These are phyloP conservation scores for Coranthus polyacanthus DNA, from an alignment of 2,797 vertebrate species.

Conservation along the genomic window DNA sequence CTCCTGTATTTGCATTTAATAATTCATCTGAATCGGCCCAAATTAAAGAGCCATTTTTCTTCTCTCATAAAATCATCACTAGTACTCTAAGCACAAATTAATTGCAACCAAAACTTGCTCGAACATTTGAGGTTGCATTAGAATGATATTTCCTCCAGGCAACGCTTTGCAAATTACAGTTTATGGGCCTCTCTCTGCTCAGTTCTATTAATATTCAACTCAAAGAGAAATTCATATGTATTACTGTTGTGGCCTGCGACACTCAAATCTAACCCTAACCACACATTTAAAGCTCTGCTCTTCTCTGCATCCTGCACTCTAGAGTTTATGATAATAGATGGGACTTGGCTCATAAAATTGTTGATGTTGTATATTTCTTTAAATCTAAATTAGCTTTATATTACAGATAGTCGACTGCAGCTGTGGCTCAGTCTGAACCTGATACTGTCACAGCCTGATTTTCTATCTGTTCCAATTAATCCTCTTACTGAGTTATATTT, in stretches of 20 bases:
- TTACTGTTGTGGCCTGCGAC: constrained; percentile 12
- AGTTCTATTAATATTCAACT: constrained; percentile 49
- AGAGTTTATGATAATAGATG: constrained; percentile 2
- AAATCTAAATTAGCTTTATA: constrained; percentile 26
- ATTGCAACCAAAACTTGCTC: constrained; percentile 49
- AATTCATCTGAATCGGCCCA: constrained; percentile 42
- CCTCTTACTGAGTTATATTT: constrained; percentile 57
- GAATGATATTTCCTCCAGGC: constrained; percentile 61
- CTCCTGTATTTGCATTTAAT: constrained; percentile 33
- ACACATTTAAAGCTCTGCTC: constrained; percentile 19
- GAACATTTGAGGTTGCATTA: constrained; percentile 58
- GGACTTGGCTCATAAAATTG: constrained; percentile 4
- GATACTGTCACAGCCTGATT: constrained; percentile 43
- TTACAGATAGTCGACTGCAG: constrained; percentile 1
- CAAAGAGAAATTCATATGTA: constrained; percentile 38
- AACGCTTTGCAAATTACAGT: constrained; percentile 62
- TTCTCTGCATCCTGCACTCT: constrained; percentile 7
- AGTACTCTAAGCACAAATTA: constrained; percentile 51
- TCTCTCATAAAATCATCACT: constrained; percentile 32
- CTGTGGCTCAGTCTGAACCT: constrained; percentile 31
- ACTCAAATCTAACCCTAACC: constrained; percentile 16
- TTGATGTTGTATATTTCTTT: constrained; percentile 8
- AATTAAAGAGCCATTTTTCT: constrained; percentile 26
- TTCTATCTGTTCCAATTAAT: constrained; percentile 58
- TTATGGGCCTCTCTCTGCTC: constrained; percentile 49